These are phyloP conservation scores for Polyommatus icarus DNA, from an alignment of 2,888 invertebrate species.

Conservation along the genomic window DNA sequence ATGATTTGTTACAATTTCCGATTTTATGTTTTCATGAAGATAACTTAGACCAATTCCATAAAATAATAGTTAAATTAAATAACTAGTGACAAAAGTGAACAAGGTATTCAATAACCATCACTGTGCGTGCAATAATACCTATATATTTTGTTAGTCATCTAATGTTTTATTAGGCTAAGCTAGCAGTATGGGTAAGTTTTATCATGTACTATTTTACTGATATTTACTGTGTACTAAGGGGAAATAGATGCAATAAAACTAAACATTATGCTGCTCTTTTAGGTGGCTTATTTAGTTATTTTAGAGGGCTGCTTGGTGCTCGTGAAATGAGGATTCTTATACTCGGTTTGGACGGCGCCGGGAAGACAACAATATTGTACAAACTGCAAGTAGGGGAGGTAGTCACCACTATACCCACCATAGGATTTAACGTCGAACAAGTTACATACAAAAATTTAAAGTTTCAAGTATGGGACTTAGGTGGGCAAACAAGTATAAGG, in stretches of 20 bases:
- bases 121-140: slow-evolving; percentile 41
- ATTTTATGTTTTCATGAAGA: slow-evolving; percentile 43
- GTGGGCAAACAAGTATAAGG: slow-evolving; percentile 99
- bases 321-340: slow-evolving; percentile 99
- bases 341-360: slow-evolving; percentile 98
- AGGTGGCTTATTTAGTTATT: slow-evolving; percentile 98
- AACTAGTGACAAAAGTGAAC: slow-evolving; percentile 15
- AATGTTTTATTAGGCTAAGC: slow-evolving; percentile 67
- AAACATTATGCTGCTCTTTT: slow-evolving; percentile 51
- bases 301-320: slow-evolving; percentile 96
- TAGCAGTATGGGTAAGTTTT: slow-evolving; percentile 67
- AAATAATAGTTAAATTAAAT: slow-evolving; percentile 19
- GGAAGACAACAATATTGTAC: slow-evolving; percentile 99
- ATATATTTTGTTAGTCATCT: slow-evolving; percentile 45
- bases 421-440: slow-evolving; percentile 99
- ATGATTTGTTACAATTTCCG: slow-evolving; percentile 45
- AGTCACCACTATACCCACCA: slow-evolving; percentile 98
- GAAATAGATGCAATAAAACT: neutral
- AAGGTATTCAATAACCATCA: neutral
- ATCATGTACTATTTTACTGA: slow-evolving; percentile 15
- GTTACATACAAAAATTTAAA: slow-evolving; percentile 99
- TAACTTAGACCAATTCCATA: slow-evolving; percentile 33
- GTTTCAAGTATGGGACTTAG: slow-evolving; percentile 99
- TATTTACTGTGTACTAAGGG: neutral
- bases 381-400: slow-evolving; percentile 99